Conservation (phyloP, 2,888 invertebrate genomes). For the Drosophila infuscata region DNA sequence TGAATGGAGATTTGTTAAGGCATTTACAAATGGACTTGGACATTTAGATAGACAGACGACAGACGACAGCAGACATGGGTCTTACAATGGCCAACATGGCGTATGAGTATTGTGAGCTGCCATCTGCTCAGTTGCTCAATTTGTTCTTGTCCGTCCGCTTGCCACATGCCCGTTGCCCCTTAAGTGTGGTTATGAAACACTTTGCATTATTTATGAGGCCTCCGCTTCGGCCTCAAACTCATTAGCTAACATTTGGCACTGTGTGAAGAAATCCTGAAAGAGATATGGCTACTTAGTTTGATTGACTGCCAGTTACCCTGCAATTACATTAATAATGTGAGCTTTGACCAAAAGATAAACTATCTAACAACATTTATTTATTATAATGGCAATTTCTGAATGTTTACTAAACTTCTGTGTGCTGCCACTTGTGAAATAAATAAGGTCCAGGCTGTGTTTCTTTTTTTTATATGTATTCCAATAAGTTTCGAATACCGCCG, state of each 20-base stretch:
- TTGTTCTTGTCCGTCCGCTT: slow-evolving; percentile 14
- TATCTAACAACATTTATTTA: background rate
- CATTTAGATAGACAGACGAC: slow-evolving; percentile 8
- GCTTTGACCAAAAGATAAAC: background rate
- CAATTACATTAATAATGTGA: background rate
- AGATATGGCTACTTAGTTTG: background rate
- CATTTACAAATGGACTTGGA: slow-evolving; percentile 33
- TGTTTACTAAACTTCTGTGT: background rate
- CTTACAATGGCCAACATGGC: slow-evolving; percentile 31
- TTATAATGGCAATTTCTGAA: background rate
- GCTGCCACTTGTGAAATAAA: background rate
- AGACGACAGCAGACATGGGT: background rate
- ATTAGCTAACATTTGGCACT: slow-evolving; percentile 49
- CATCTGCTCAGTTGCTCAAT: slow-evolving; percentile 48
- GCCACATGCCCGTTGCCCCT: slow-evolving; percentile 9
- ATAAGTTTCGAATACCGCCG: background rate
- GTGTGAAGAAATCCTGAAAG: background rate
- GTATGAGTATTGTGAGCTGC: slow-evolving; percentile 32
- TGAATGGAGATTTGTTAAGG: slow-evolving; percentile 56
- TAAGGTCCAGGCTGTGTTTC: background rate
- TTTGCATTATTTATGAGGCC: slow-evolving; percentile 69
- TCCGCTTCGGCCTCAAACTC: slow-evolving; percentile 43
- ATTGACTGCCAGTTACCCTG: slow-evolving; percentile 20
- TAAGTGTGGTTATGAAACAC: slow-evolving; percentile 64
- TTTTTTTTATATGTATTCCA: background rate